Percentiles rank a stretch among this genome's conserved stretches.
Conservation (phyloP, 1,140 invertebrate species). For the Scaptomyza montana region DNA sequence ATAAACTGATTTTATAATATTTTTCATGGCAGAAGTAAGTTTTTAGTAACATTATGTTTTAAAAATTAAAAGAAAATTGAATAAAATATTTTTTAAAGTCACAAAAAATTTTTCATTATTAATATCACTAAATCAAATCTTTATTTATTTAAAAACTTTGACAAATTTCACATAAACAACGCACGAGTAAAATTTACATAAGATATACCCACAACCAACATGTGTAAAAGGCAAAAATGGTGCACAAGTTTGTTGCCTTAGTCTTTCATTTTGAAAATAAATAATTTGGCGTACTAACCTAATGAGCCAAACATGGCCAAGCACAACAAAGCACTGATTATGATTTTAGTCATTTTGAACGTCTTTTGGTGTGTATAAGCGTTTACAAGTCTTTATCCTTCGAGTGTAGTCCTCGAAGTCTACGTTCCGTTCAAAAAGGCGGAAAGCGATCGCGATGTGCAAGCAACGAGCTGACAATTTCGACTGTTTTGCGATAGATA, state of each 20-base stretch:
- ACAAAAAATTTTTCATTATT: no score
- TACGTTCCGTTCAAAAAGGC: slow-evolving; percentile 29
- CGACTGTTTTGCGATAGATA: slow-evolving; percentile 77
- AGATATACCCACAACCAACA: slow-evolving; percentile 38
- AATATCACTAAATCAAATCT: no score
- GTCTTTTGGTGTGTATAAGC: slow-evolving; percentile 1
- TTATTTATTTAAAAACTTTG: not conserved
- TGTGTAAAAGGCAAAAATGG: not conserved
- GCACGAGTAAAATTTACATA: slow-evolving; percentile 1
- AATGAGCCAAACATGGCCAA: slow-evolving; percentile 80
- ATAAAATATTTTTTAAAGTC: no score
- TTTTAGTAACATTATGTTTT: no score
- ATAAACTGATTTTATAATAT: no score
- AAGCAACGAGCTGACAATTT: slow-evolving; percentile 76
- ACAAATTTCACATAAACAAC: not conserved
- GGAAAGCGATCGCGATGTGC: slow-evolving; percentile 66
- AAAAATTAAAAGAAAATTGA: no score
- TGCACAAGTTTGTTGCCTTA: slow-evolving; percentile 58
- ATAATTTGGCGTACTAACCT: slow-evolving; percentile 63
- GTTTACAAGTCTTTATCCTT: slow-evolving; percentile 40
- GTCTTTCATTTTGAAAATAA: slow-evolving; percentile 53
- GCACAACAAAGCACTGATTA: slow-evolving; percentile 77
- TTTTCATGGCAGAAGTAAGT: no score
- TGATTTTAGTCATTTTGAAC: slow-evolving; percentile 68
- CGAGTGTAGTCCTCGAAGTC: slow-evolving; percentile 32